Evolutionary conservation across 2,113 vertebrate species (phyloP).

Genomic region (Entelurus aequoreus): DNA sequence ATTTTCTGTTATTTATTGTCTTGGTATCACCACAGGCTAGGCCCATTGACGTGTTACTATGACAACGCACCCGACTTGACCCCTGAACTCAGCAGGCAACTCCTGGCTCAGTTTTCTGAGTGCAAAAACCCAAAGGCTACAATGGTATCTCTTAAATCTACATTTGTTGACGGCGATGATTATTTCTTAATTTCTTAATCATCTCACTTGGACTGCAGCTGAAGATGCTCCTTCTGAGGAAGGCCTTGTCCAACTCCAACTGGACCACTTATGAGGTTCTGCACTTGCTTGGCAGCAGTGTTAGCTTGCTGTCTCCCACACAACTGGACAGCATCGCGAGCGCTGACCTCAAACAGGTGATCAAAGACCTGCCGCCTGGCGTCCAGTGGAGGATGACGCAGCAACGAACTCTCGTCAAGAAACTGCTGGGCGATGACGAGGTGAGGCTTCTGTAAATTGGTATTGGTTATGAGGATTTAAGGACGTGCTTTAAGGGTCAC

Average conservation of each 20-base stretch:
- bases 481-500: no score
- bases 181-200: background rate
- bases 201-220: constrained; percentile 32
- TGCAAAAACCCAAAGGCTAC: constrained; percentile 35
- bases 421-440: constrained; percentile 28
- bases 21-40: constrained; percentile 46
- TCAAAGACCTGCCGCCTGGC: constrained; percentile 24
- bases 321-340: constrained; percentile 27
- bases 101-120: constrained; percentile 46
- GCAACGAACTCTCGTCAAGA: constrained; percentile 35
- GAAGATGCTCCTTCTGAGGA: constrained; percentile 44
- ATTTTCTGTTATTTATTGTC: background rate
- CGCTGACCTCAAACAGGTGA: constrained; percentile 9
- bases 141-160: constrained; percentile 36
- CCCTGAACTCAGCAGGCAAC: constrained; percentile 22
- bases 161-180: background rate
- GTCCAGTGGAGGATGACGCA: constrained; percentile 39
- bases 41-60: constrained; percentile 57
- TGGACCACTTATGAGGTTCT: constrained; percentile 1
- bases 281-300: constrained; percentile 18
- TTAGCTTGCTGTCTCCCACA: constrained; percentile 32
- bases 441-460: constrained; percentile 22
- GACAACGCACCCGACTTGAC: constrained; percentile 28
- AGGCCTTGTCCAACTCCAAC: constrained; percentile 16
- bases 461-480: no score